Evolutionary conservation across 2,888 invertebrate genomes (phyloP).

Genomic region (Lissocephala sabroskyi): DNA sequence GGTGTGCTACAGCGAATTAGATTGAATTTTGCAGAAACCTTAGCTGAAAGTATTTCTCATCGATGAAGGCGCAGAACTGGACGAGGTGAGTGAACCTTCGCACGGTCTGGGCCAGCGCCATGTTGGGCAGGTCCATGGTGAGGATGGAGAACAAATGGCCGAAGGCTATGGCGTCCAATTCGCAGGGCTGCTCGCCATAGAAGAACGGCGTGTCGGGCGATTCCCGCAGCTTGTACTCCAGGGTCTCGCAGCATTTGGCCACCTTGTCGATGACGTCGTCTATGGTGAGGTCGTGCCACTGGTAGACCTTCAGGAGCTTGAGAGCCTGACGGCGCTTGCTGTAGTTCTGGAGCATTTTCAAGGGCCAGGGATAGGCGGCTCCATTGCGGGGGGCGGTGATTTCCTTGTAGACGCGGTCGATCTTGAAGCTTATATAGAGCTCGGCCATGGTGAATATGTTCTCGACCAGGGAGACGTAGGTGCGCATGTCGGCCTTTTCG

Average conservation of each 20-base stretch:
- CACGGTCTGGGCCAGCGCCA: constrained; percentile 85
- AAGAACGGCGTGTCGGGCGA: constrained; percentile 79
- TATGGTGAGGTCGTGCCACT: constrained; percentile 86
- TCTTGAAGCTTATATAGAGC: constrained; percentile 88
- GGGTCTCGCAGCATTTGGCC: constrained; percentile 85
- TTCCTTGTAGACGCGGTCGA: constrained; percentile 83
- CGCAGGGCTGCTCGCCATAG: constrained; percentile 89
- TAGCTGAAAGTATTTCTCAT: constrained; percentile 81
- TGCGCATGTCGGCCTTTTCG: constrained; percentile 92
- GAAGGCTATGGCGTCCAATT: constrained; percentile 96
- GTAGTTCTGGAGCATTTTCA: constrained; percentile 86
- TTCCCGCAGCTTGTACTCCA: constrained; percentile 87
- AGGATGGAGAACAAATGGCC: constrained; percentile 97
- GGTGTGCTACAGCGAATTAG: too few relatives aligned
- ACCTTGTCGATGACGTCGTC: constrained; percentile 84
- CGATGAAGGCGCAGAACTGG: constrained; percentile 87
- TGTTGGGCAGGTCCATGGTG: constrained; percentile 90
- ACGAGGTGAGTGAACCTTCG: constrained; percentile 83
- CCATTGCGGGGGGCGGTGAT: constrained; percentile 90
- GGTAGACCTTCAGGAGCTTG: constrained; percentile 82
- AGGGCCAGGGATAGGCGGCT: constrained; percentile 94
- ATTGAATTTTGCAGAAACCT: constrained; percentile 6
- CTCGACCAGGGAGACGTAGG: constrained; percentile 92
- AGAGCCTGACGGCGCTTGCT: constrained; percentile 81
- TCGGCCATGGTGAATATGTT: constrained; percentile 93